Base-by-base conservation (phyloP, 2,113 vertebrate species). In the Rhea pennata region DNA sequence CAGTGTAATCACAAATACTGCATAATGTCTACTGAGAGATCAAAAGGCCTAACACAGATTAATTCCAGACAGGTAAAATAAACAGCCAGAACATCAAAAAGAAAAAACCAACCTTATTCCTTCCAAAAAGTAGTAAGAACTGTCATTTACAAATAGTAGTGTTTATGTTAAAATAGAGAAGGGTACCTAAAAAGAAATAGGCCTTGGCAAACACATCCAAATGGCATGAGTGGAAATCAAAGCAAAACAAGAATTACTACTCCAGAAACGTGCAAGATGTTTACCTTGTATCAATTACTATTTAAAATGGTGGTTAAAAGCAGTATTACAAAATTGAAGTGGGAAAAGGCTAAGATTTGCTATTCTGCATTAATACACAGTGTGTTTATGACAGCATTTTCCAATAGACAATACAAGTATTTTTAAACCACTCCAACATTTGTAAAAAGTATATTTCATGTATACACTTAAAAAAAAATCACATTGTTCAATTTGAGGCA, bases 231-330 rank as follows among this genome's bases (percentile, higher is more conserved):
- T 94, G 89, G 88, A 90, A 97, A 97, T 85, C 87, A 97, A 97
- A 92, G 90, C 96, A 95, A 97, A 84, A 88, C 88, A 97, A 97
- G 94, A 97, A 97, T 92, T 94, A 95, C 91, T 97, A 96, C 96
- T 96, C 94, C 97, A 98, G 95, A 94, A 97, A 97, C 80, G 97
- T 98, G 98, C 95, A 97, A 95, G 97, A 97, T 97, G 86, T 93
- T 94, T 96, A 97, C 88, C 94, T 96, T 96, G 95, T 86, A 96
- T 97, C 90, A 90, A 92, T 94, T 90, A 87, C 93, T 97, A 96
- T 72, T 94, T 91, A 85, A 97, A 96, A 97, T 7, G 82, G 46
- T 94, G 96, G 96, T 95, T 94, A 87, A 96, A 93, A 95, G 93
- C 91, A 85, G 87, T 81, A 92, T 84, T 95, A 96, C 76, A 84